Conservation (phyloP, 2,888 invertebrate genomes). For the Spialia ferax region DNA sequence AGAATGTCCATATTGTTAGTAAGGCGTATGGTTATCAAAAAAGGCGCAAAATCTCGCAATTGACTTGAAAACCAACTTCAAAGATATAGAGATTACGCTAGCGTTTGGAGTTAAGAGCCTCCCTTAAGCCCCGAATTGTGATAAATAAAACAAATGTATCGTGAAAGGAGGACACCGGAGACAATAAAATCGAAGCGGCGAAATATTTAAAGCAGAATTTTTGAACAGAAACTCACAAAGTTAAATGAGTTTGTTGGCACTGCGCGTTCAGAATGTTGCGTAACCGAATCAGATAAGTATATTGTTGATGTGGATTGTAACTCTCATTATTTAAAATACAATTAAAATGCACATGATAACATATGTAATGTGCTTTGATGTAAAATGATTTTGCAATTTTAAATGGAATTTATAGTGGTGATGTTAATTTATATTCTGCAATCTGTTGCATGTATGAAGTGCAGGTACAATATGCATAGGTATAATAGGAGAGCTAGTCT, state of each 20-base stretch:
- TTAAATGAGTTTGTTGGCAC: slow-evolving; percentile 84
- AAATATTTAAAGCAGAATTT: slow-evolving; percentile 72
- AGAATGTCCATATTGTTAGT: background rate
- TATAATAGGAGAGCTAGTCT: too few species aligned
- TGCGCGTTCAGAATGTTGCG: slow-evolving; percentile 73
- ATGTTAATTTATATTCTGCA: slow-evolving; percentile 13
- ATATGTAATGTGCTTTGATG: slow-evolving; percentile 16
- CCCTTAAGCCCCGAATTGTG: slow-evolving; percentile 68
- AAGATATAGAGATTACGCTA: slow-evolving; percentile 44
- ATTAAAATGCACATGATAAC: slow-evolving; percentile 38
- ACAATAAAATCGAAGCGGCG: slow-evolving; percentile 79
- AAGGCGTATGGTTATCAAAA: background rate
- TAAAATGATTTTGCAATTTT: slow-evolving; percentile 26
- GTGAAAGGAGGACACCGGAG: slow-evolving; percentile 68
- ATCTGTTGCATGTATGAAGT: background rate
- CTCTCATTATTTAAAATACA: slow-evolving; percentile 33
- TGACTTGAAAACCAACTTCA: slow-evolving; percentile 44
- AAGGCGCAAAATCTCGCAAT: slow-evolving; percentile 6
- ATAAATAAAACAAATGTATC: slow-evolving; percentile 79
- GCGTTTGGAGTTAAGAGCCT: slow-evolving; percentile 52
- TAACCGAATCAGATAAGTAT: slow-evolving; percentile 75
- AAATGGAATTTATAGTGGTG: slow-evolving; percentile 5
- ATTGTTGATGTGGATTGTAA: slow-evolving; percentile 47
- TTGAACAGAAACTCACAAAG: slow-evolving; percentile 77
- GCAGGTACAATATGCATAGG: background rate